These are phyloP conservation scores for Sparidentex hasta DNA, from an alignment of 2,797 vertebrate species.

Conservation along the genomic window DNA sequence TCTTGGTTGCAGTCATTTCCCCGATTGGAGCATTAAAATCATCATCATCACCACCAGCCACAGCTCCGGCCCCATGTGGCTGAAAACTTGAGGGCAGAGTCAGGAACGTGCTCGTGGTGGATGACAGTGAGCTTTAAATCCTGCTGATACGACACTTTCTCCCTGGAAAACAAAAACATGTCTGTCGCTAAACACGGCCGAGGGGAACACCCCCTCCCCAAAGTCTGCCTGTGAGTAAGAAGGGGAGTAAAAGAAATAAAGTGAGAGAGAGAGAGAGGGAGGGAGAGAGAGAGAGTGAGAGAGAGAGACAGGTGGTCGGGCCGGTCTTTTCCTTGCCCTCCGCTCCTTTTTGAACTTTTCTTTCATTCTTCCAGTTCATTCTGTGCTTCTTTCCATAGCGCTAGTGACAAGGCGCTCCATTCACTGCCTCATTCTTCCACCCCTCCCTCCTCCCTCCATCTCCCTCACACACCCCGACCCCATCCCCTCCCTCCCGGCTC, in stretches of 20 bases:
- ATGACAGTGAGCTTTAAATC: conserved; percentile 72
- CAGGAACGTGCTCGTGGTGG: conserved; percentile 19
- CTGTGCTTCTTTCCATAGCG: conserved; percentile 83
- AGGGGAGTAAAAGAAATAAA: conserved; percentile 75
- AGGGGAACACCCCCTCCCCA: conserved; percentile 33
- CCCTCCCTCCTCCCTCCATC: conserved; percentile 66
- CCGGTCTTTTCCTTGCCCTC: conserved; percentile 83
- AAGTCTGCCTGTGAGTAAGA: conserved; percentile 66
- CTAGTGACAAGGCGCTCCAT: conserved; percentile 86
- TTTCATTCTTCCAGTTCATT: conserved; percentile 87
- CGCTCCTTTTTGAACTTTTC: conserved; percentile 86
- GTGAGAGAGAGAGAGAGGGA: conserved; percentile 27
- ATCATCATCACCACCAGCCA: neutral
- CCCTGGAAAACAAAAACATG: conserved; percentile 74
- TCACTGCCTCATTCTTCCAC: conserved; percentile 84
- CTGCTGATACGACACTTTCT: conserved; percentile 78
- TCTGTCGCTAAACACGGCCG: conserved; percentile 68
- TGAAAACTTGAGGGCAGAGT: conserved; percentile 19
- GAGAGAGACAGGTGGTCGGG: conserved; percentile 86
- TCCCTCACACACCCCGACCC: conserved; percentile 72
- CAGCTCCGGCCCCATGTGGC: neutral
- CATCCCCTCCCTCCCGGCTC: conserved; percentile 73
- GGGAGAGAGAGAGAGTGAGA: conserved; percentile 34
- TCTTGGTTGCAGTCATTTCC: neutral
- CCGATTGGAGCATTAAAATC: neutral